Conservation (phyloP, 92 coral and sea anemone genomes). For the Desmophyllum pertusum region DNA sequence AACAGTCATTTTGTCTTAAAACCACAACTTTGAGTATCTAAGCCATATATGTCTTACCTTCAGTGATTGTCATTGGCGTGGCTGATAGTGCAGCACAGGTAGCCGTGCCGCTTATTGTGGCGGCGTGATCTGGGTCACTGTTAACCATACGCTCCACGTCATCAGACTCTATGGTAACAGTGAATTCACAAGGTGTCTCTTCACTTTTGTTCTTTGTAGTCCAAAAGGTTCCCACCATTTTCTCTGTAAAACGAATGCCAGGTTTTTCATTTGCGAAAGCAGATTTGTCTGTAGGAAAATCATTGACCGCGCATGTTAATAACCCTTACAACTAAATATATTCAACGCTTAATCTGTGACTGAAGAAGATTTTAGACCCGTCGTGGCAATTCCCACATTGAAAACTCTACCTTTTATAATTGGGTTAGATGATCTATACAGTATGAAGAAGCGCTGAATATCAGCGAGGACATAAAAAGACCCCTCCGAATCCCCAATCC, state of each 20-base stretch:
- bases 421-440: too few relatives aligned
- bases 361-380: too few relatives aligned
- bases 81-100: constrained; percentile 43
- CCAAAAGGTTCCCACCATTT: constrained; percentile 40
- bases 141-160: constrained; percentile 55
- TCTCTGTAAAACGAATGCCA: constrained; percentile 61
- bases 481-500: too few relatives aligned
- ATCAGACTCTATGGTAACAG: constrained; percentile 40
- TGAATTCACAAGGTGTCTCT: constrained; percentile 38
- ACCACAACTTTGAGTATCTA: neutral
- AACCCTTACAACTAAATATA: neutral
- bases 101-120: constrained; percentile 52
- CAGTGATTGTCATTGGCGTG: constrained; percentile 34
- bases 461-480: too few relatives aligned
- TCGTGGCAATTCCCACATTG: too few relatives aligned
- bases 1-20: too few relatives aligned
- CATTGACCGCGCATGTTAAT: neutral
- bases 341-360: neutral
- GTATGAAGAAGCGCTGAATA: too few relatives aligned
- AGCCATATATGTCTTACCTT: constrained; percentile 4
- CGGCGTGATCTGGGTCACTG: constrained; percentile 50
- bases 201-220: neutral
- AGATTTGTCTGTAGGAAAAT: neutral
- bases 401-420: too few relatives aligned
- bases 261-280: constrained; percentile 38